A percentile compares a stretch with the other conserved stretches of the same genome.
Evolutionary conservation across 2,888 invertebrate species (phyloP).

Genomic region (Philhelius pedissequus): DNA sequence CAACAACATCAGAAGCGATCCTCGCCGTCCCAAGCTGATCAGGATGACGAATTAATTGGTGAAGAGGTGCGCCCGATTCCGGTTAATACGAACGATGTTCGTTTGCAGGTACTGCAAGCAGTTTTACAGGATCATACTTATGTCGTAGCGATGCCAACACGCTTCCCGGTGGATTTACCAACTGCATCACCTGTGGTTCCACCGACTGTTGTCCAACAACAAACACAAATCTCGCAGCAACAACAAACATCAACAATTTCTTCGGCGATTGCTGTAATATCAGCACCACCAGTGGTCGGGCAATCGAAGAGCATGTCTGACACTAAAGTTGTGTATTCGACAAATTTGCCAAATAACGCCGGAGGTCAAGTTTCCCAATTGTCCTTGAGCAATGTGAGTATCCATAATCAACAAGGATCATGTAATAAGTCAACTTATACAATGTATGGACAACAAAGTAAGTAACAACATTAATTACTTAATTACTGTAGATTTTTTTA

Average conservation of each 20-base stretch:
- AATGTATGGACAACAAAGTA: slow-evolving; percentile 73
- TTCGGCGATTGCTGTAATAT: background rate
- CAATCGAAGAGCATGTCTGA: slow-evolving; percentile 30
- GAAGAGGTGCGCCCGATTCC: slow-evolving; percentile 78
- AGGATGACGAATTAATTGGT: slow-evolving; percentile 78
- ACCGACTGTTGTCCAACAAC: slow-evolving; percentile 51
- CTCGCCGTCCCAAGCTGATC: slow-evolving; percentile 66
- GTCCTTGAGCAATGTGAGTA: slow-evolving; percentile 49
- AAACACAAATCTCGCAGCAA: slow-evolving; percentile 17
- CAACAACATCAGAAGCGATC: slow-evolving; percentile 27
- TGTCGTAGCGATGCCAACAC: slow-evolving; percentile 73
- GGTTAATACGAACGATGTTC: slow-evolving; percentile 75
- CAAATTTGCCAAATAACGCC: background rate
- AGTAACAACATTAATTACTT: slow-evolving; percentile 36
- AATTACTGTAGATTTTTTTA: background rate
- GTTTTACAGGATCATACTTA: slow-evolving; percentile 78
- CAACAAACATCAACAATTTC: slow-evolving; percentile 8
- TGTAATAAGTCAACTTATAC: slow-evolving; percentile 63
- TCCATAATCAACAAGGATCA: slow-evolving; percentile 43
- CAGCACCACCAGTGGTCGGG: background rate
- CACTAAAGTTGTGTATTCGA: slow-evolving; percentile 39
- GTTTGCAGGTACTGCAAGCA: slow-evolving; percentile 76
- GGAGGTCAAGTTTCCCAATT: slow-evolving; percentile 32
- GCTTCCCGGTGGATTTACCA: slow-evolving; percentile 69
- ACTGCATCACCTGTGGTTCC: slow-evolving; percentile 39